phyloP scores from a whole-genome alignment of 2,888 invertebrate genomes.

The Herminia tarsipennalis region DNA sequence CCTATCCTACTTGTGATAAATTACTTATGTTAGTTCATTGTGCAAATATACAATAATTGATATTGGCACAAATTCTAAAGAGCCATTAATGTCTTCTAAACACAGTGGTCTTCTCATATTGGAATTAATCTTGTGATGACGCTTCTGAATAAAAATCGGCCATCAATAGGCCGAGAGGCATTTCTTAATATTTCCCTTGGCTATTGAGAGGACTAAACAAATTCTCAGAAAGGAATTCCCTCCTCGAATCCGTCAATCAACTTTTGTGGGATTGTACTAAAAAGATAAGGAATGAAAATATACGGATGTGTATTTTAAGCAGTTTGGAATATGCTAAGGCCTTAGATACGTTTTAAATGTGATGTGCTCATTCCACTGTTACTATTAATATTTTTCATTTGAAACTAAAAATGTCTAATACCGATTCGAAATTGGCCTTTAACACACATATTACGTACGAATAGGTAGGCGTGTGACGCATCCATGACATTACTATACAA shows the following conservation, averaged over 20 bases:
- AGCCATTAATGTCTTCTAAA: slow-evolving; percentile 37
- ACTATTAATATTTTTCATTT: no score
- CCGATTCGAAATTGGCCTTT: no score
- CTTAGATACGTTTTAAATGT: no score
- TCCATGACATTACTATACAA: no score
- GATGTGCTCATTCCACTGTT: no score
- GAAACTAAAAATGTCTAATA: no score
- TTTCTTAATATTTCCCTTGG: slow-evolving; percentile 65
- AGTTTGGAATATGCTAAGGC: background rate
- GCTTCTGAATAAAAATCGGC: slow-evolving; percentile 48
- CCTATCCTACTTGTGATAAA: no score
- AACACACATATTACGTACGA: no score
- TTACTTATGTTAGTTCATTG: slow-evolving; percentile 32
- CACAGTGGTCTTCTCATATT: slow-evolving; percentile 38
- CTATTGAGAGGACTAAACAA: slow-evolving; percentile 71
- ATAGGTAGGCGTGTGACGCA: no score
- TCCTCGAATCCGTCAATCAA: slow-evolving; percentile 73
- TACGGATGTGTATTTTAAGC: slow-evolving; percentile 19
- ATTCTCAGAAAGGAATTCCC: slow-evolving; percentile 70
- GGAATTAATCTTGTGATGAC: slow-evolving; percentile 56
- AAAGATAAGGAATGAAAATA: slow-evolving; percentile 55
- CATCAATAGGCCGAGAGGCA: slow-evolving; percentile 56
- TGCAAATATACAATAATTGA: slow-evolving; percentile 36
- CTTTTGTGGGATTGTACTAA: slow-evolving; percentile 68
- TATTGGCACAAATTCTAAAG: slow-evolving; percentile 42